Evolutionary conservation across 2,113 vertebrate species (phyloP).

Genomic region (Tragelaphus buxtoni): DNA sequence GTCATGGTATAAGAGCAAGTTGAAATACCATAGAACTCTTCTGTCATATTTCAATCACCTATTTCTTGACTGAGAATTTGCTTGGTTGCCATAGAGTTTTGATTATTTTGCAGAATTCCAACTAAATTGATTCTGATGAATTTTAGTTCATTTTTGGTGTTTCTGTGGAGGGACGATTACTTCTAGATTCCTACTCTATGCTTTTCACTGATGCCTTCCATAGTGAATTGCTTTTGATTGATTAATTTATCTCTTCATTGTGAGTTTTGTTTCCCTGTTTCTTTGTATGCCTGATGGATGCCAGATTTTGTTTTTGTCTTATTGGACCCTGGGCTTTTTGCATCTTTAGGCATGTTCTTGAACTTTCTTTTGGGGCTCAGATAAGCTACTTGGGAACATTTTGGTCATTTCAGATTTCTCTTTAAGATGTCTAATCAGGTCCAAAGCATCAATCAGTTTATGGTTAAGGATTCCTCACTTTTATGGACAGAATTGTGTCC

Average conservation of each 20-base stretch:
- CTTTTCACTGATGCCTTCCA: background rate
- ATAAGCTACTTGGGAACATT: background rate
- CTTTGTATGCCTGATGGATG: background rate
- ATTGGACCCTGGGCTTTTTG: background rate
- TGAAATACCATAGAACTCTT: background rate
- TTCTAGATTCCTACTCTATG: background rate
- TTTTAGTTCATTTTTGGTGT: background rate
- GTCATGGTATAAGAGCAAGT: background rate
- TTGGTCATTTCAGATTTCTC: background rate
- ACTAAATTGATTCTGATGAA: background rate
- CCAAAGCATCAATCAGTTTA: background rate
- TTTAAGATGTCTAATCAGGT: background rate
- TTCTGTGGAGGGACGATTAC: background rate
- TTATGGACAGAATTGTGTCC: background rate
- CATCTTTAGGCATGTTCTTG: background rate
- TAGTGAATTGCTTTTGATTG: background rate
- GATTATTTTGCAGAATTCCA: background rate
- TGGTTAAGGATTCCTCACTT: background rate
- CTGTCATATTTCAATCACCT: background rate
- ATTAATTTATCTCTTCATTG: background rate
- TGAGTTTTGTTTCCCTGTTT: background rate
- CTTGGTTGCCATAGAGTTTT: background rate
- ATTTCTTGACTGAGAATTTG: background rate
- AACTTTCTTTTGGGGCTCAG: background rate
- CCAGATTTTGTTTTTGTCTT: background rate